A percentile compares a stretch with the other conserved stretches of the same genome.
Evolutionary conservation across 1,140 invertebrate species (phyloP).

Genomic region (Zaprionus tsacasi): DNA sequence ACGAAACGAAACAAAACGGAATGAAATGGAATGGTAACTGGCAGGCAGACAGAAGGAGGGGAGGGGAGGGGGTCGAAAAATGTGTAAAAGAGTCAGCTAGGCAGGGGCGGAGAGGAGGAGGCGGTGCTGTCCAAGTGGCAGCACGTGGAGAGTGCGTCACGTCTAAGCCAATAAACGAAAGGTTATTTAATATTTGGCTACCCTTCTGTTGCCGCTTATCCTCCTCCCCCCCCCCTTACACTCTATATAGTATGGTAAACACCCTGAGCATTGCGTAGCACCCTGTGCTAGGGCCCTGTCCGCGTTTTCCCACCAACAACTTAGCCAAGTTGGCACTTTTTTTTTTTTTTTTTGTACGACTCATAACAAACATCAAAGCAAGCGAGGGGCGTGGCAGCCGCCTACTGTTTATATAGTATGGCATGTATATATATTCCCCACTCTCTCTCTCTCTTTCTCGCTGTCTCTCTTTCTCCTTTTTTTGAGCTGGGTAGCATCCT

Average conservation of each 20-base stretch:
- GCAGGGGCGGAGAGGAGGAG: neutral
- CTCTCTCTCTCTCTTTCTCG: neutral
- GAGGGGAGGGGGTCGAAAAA: neutral
- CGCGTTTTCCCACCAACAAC: constrained; percentile 34
- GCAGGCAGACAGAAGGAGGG: neutral
- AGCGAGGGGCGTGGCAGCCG: constrained; percentile 14
- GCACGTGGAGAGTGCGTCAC: constrained; percentile 52
- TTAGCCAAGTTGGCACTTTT: constrained; percentile 72
- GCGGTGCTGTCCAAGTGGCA: constrained; percentile 16
- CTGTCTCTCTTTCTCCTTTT: neutral
- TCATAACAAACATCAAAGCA: constrained; percentile 67
- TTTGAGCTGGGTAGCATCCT: constrained; percentile 59
- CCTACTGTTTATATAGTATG: constrained; percentile 5
- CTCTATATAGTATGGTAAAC: too few relatives aligned
- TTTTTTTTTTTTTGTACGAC: neutral
- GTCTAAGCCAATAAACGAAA: constrained; percentile 80
- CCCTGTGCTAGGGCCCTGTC: neutral
- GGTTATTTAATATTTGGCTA: constrained; percentile 81
- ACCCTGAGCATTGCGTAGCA: too few relatives aligned
- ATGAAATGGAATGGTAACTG: constrained; percentile 22
- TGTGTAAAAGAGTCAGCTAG: neutral
- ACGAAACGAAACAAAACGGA: constrained; percentile 48
- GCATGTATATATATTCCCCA: constrained; percentile 1
- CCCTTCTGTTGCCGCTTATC: constrained; percentile 5
- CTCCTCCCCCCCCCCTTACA: neutral